These are phyloP conservation scores for Daubentonia madagascariensis DNA, from an alignment of 2,113 vertebrate species.

Conservation along the genomic window DNA sequence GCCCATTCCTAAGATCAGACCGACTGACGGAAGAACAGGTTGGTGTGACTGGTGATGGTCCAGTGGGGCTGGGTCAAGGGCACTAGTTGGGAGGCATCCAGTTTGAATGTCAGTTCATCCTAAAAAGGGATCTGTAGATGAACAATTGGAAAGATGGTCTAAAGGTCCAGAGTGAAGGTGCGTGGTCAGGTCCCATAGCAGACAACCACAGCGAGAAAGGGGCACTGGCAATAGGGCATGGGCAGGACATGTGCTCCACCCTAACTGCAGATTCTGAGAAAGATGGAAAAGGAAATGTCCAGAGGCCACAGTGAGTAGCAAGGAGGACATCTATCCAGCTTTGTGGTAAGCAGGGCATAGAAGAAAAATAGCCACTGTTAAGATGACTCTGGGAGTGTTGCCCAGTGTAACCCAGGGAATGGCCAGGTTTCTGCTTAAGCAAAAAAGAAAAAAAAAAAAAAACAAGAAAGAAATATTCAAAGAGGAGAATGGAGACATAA, in stretches of 20 bases:
- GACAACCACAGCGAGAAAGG: rapidly evolving
- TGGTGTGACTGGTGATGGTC: rapidly evolving
- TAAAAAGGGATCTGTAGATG: background rate
- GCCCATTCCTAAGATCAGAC: background rate
- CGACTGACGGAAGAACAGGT: background rate
- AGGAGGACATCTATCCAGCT: background rate
- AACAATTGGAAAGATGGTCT: background rate
- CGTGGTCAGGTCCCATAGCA: rapidly evolving
- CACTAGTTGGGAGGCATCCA: background rate
- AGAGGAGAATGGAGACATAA: background rate
- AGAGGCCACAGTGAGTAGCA: background rate
- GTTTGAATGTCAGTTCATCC: background rate
- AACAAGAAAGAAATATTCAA: background rate
- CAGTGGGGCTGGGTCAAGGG: background rate
- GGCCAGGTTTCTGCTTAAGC: background rate
- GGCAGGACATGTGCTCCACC: rapidly evolving
- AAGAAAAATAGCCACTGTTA: background rate
- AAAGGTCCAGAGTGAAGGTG: background rate
- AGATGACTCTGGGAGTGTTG: background rate
- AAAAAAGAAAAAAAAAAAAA: background rate
- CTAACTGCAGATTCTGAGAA: background rate
- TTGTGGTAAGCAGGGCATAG: background rate
- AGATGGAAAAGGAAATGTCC: background rate
- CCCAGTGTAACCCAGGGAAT: background rate
- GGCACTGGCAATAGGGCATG: rapidly evolving